phyloP scores from a whole-genome alignment of 2,113 vertebrate species.

The Eptatretus burgeri region DNA sequence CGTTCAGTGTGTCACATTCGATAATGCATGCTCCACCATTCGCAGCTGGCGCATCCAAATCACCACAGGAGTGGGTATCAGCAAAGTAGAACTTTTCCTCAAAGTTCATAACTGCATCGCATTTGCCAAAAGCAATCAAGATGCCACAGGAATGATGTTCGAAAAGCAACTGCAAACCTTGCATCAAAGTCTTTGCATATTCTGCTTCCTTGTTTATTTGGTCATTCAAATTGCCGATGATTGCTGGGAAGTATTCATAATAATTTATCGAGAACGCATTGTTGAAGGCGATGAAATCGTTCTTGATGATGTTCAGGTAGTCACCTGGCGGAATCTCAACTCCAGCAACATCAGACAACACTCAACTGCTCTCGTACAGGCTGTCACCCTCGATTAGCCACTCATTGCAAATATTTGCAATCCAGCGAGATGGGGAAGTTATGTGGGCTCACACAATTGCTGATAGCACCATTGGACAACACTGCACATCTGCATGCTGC shows the following conservation, averaged over 20 bases:
- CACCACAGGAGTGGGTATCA: background rate
- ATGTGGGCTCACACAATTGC: background rate
- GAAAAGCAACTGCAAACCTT: background rate
- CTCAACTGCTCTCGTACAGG: background rate
- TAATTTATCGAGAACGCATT: background rate
- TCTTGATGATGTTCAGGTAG: background rate
- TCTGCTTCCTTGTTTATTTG: background rate
- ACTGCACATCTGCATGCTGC: background rate
- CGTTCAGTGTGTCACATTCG: background rate
- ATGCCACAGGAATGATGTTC: background rate
- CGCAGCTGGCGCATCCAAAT: background rate
- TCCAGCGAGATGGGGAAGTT: background rate
- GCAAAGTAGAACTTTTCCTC: background rate
- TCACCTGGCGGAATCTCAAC: background rate
- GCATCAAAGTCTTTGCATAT: background rate
- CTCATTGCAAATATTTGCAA: background rate
- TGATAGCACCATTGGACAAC: background rate
- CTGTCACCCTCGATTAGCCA: background rate
- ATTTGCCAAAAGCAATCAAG: background rate
- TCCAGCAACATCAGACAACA: background rate
- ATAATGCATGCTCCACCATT: background rate
- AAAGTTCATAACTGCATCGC: background rate
- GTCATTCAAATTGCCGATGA: background rate
- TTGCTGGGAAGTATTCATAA: background rate
- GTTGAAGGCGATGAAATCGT: background rate